Percentiles rank a stretch among this genome's conserved stretches.
phyloP scores from a whole-genome alignment of 2,113 vertebrate genomes.

The Dryoscopus gambensis region DNA sequence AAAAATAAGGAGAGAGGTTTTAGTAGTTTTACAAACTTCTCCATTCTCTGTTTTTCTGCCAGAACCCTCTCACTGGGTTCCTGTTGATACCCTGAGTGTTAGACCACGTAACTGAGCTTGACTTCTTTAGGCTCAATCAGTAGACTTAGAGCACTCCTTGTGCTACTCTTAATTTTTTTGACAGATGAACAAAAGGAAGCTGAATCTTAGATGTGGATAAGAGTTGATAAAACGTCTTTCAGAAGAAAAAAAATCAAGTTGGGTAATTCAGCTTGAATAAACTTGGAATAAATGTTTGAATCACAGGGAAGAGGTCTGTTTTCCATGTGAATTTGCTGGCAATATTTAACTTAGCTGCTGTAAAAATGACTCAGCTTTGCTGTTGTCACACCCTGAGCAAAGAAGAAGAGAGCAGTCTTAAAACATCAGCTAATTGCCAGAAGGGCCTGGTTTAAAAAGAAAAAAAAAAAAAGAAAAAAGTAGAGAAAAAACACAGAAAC shows the following conservation, averaged over 20 bases:
- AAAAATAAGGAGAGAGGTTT: background rate
- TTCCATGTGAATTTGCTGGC: background rate
- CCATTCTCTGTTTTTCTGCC: background rate
- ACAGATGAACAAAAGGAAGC: background rate
- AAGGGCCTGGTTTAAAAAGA: background rate
- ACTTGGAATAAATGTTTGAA: background rate
- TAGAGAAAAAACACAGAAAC: background rate
- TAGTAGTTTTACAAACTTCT: background rate
- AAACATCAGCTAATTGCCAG: slow-evolving; percentile 21
- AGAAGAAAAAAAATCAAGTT: background rate
- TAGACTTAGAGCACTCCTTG: background rate
- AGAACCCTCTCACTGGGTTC: background rate
- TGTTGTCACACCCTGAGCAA: slow-evolving; percentile 19
- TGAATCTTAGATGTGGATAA: background rate
- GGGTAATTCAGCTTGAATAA: slow-evolving; percentile 5
- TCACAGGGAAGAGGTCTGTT: background rate
- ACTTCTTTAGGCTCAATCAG: background rate
- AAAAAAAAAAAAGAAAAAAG: background rate
- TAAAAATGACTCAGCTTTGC: slow-evolving; percentile 38
- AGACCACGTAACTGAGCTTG: background rate
- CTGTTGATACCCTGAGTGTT: too few relatives aligned
- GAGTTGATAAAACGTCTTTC: background rate
- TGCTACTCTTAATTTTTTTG: background rate
- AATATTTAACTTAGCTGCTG: slow-evolving; percentile 19
- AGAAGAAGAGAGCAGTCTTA: slow-evolving; percentile 13